Evolutionary conservation across 2,888 invertebrate species (phyloP).

Genomic region (Calliopum simillimum): DNA sequence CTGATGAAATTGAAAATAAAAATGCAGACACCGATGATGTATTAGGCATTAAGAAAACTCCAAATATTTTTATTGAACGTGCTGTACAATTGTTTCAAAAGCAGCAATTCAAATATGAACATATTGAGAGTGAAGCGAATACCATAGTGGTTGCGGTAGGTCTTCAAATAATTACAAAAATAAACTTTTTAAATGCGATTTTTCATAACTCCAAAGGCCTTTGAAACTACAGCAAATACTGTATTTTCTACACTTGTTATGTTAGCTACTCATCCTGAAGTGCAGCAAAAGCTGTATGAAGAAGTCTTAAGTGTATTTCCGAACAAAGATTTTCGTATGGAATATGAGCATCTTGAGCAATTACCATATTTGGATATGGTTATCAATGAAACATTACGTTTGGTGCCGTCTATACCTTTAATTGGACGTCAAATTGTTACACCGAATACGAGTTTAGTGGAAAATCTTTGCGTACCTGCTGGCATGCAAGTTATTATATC

Average conservation of each 20-base stretch:
- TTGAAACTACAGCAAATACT: conserved; percentile 47
- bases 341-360: conserved; percentile 44
- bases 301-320: conserved; percentile 44
- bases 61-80: conserved; percentile 50
- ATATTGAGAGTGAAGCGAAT: conserved; percentile 47
- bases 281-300: conserved; percentile 45
- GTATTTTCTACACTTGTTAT: conserved; percentile 42
- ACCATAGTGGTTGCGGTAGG: conserved; percentile 48
- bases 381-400: conserved; percentile 49
- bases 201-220: conserved; percentile 43
- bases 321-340: conserved; percentile 41
- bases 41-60: conserved; percentile 40
- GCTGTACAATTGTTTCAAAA: conserved; percentile 45
- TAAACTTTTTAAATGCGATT: too few relatives aligned
- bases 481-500: conserved; percentile 43
- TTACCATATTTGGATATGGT: conserved; percentile 51
- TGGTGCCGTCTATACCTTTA: conserved; percentile 49
- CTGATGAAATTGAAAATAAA: background rate
- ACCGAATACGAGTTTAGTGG: conserved; percentile 40
- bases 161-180: too few relatives aligned
- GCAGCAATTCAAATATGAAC: conserved; percentile 43
- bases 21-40: too few relatives aligned
- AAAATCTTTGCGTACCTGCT: conserved; percentile 44
- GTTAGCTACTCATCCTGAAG: conserved; percentile 46
- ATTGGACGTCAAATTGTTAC: conserved; percentile 45